Evolutionary conservation across 2,113 vertebrate genomes (phyloP).

Genomic region (Rhea pennata): DNA sequence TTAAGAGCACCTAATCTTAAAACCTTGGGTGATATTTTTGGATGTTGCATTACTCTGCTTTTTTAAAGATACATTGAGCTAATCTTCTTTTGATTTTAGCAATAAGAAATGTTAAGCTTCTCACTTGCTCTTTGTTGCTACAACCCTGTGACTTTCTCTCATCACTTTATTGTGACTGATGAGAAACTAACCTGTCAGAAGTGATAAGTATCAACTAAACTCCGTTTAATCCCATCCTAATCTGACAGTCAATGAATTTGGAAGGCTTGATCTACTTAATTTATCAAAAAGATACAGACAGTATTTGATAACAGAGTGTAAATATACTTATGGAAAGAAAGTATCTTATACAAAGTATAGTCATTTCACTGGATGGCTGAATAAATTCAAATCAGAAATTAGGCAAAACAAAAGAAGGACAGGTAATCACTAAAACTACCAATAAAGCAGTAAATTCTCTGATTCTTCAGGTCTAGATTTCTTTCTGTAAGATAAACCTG

Average conservation of each 20-base stretch:
- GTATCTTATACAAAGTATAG: background rate
- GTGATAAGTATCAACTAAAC: background rate
- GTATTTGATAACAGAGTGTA: background rate
- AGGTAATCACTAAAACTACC: background rate
- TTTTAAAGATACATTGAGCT: background rate
- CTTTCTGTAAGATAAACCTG: background rate
- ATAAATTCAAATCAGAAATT: background rate
- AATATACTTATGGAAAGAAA: background rate
- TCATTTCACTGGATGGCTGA: background rate
- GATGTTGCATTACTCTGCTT: background rate
- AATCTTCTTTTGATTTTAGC: background rate
- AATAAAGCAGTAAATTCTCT: background rate
- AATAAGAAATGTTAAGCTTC: background rate
- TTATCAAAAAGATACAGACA: background rate
- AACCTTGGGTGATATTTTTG: background rate
- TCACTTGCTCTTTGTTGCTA: background rate
- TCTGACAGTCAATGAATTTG: background rate
- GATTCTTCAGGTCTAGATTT: background rate
- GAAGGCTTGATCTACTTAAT: background rate
- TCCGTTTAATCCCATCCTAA: background rate
- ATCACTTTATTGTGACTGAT: no score
- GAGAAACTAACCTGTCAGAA: background rate
- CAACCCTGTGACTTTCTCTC: background rate
- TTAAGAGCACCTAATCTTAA: background rate
- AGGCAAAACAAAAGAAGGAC: background rate